A percentile compares a stretch with the other conserved stretches of the same genome.
phyloP scores from a whole-genome alignment of 2,113 vertebrate genomes.

The Clupea harengus region DNA sequence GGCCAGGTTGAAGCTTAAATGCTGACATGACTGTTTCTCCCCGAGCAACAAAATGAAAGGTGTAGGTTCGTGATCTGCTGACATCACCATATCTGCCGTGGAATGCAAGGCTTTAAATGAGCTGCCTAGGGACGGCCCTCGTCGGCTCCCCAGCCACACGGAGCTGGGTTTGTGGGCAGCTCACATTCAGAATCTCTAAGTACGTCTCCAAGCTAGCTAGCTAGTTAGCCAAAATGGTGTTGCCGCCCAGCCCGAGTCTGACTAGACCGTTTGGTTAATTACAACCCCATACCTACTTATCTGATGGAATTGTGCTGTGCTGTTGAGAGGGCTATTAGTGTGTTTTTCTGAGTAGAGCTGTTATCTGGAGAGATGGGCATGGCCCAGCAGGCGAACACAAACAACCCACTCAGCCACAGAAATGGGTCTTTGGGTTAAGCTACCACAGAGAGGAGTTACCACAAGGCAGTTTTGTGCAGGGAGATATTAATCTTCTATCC shows the following conservation, averaged over 20 bases:
- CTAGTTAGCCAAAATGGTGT: not conserved
- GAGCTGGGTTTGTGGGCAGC: not conserved
- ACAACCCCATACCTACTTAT: not conserved
- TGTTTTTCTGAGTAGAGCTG: not conserved
- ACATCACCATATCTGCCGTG: not conserved
- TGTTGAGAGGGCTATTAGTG: not conserved
- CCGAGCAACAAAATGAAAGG: not conserved
- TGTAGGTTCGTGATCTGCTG: constrained; percentile 12
- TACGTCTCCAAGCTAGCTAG: not conserved
- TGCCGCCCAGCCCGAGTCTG: not conserved
- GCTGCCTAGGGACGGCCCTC: not conserved
- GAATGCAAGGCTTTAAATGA: constrained; percentile 6
- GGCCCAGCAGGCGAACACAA: not conserved
- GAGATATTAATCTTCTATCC: constrained; percentile 5
- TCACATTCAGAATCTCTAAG: not conserved
- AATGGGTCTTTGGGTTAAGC: constrained; percentile 28
- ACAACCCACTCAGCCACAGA: not conserved
- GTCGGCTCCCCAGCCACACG: not conserved
- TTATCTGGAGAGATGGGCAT: not conserved
- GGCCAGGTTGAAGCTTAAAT: not conserved
- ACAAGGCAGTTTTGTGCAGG: not conserved
- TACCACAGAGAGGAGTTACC: constrained; percentile 18
- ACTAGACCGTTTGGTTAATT: not conserved
- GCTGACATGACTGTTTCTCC: not conserved
- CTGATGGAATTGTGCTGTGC: not conserved